Percentiles rank a stretch among this genome's conserved stretches.
phyloP scores from a whole-genome alignment of 1,140 invertebrate genomes.

The Euura saliciscinereae region DNA sequence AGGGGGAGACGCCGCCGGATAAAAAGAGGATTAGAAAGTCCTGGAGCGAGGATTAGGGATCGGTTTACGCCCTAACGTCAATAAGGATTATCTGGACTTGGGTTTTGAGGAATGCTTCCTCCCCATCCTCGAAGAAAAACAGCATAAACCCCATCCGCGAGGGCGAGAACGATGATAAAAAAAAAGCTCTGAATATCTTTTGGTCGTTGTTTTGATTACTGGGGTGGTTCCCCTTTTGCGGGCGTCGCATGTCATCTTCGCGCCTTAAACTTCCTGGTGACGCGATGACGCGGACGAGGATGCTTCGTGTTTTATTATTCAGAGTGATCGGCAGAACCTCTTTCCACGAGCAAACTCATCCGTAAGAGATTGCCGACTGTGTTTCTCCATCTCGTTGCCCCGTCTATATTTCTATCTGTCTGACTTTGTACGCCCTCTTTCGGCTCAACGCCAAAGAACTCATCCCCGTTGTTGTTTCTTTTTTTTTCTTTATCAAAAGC shows the following conservation, averaged over 20 bases:
- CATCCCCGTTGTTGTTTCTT: neutral
- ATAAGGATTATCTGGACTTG: neutral
- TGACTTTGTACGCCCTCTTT: slow-evolving; percentile 4
- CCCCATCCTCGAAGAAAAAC: too few species aligned
- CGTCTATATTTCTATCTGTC: neutral
- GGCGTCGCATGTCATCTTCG: neutral
- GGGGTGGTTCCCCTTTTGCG: neutral
- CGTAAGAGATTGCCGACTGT: slow-evolving; percentile 47
- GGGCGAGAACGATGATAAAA: neutral
- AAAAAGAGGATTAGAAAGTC: neutral
- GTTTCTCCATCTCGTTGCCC: neutral
- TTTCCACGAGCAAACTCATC: slow-evolving; percentile 36
- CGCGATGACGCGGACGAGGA: slow-evolving; percentile 38
- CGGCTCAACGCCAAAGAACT: slow-evolving; percentile 5
- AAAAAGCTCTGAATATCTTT: neutral
- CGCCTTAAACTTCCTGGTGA: slow-evolving; percentile 20
- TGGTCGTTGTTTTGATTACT: neutral
- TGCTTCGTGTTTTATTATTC: slow-evolving; percentile 39
- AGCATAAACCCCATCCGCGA: neutral
- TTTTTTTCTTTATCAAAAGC: neutral
- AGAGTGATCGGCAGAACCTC: slow-evolving; percentile 42
- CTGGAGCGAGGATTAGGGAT: slow-evolving; percentile 4
- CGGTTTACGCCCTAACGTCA: neutral
- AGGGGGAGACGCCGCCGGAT: neutral
- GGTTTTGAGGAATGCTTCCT: neutral